Evolutionary conservation across 2,888 invertebrate species (phyloP), one percentile per base, ranked within the genome.

Genomic region (Nemotelus pantherinus): DNA sequence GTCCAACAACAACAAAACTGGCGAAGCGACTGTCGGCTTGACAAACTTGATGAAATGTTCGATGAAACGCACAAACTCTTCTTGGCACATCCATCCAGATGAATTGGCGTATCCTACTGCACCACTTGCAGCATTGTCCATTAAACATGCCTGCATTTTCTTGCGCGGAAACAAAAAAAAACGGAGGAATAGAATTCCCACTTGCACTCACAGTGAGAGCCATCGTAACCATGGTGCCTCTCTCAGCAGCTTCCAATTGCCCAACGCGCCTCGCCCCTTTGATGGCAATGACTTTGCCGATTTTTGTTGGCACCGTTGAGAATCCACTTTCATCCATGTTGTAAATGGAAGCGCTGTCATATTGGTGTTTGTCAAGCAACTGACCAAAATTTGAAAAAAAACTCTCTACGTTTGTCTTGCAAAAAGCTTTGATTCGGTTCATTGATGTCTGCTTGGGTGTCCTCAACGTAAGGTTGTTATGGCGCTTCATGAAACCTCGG

Each of bases 181-280:
- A 25, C 25, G 25, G 25, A 25, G 25, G 25, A 25, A 25, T 25
- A 25, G 25, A 25, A 25, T 25, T 25, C 25, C 25, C 25, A 25
- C 25, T 25, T 25, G 25, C 25, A 25, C 25, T 25, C 25, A 25
- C 25, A 25, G 25, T 25, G 43, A 80, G 50, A 74, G 81, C 80
- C 41, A 85, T 41, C 45, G 84, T 85, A 0, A 85, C 84, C 10
- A 85, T 64, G 43, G 81, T 82, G 41, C 84, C 84, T 71, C 83
- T 78, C 81, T 86, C 85, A 3, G 25, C 25, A 25, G 25, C 25
- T 25, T 25, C 25, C 25, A 25, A 25, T 25, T 25, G 25, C 25
- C 85, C 85, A n/a, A 86, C 82, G 81, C 86, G 85, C 67, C 83
- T 83, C 3, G 55, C 70, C 41, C 86, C 86, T 81, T 53, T 7